These are phyloP conservation scores for Pteria penguin DNA, from an alignment of 2,888 invertebrate genomes.

Conservation along the genomic window DNA sequence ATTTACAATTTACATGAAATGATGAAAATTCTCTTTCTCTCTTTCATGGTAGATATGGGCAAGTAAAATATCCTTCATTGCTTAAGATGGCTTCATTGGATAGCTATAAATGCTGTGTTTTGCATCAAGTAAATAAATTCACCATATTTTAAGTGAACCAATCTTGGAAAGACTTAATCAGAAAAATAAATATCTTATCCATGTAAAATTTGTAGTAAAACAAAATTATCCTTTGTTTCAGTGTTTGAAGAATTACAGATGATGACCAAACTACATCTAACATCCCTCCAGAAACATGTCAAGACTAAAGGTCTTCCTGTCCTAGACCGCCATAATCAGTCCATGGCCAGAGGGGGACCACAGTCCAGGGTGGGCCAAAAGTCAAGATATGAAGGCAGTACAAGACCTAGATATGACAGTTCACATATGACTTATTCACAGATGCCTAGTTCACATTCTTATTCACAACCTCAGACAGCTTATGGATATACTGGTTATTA, in stretches of 20 bases:
- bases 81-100: too few relatives aligned
- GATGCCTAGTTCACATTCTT: background rate
- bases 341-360: background rate
- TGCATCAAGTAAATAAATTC: too few relatives aligned
- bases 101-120: too few relatives aligned
- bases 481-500: background rate
- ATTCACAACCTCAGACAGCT: background rate
- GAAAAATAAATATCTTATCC: too few relatives aligned
- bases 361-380: background rate
- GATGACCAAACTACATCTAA: slow-evolving; percentile 65
- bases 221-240: slow-evolving; percentile 50
- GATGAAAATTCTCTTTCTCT: background rate
- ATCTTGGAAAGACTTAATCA: too few relatives aligned
- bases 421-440: background rate
- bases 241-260: slow-evolving; percentile 71
- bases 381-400: background rate
- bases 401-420: background rate
- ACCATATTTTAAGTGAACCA: too few relatives aligned
- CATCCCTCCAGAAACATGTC: slow-evolving; percentile 57
- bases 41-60: background rate
- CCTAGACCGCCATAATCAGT: slow-evolving; percentile 21
- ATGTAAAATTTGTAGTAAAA: too few relatives aligned
- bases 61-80: too few relatives aligned
- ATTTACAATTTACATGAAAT: background rate
- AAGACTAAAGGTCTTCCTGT: slow-evolving; percentile 58